Percentiles rank a stretch among this genome's conserved stretches.
Evolutionary conservation across 2,888 invertebrate genomes (phyloP).

Genomic region (Hypomecis punctinalis): DNA sequence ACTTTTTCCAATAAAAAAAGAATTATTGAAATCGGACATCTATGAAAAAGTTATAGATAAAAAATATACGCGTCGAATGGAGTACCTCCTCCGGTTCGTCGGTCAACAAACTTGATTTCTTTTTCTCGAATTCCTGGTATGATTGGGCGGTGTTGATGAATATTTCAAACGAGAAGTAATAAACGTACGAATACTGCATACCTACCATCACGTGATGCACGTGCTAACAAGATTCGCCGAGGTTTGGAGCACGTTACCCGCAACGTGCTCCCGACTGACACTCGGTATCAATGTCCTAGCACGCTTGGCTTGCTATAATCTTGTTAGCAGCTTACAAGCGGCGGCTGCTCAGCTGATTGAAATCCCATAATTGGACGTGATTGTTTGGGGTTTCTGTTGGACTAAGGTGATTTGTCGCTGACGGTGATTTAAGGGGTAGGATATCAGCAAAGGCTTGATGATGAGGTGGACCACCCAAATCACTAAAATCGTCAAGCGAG

Average conservation of each 20-base stretch:
- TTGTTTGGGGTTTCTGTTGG: conserved; percentile 4
- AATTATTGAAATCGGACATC: no score
- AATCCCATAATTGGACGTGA: conserved; percentile 18
- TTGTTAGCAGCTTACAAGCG: conserved; percentile 12
- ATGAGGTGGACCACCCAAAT: no score
- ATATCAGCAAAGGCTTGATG: background rate
- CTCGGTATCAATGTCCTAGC: conserved; percentile 2
- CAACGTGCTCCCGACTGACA: conserved; percentile 14
- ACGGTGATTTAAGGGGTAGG: background rate
- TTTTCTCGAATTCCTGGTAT: no score
- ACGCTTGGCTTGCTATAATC: conserved; percentile 13
- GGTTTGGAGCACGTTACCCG: conserved; percentile 12
- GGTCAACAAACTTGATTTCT: no score
- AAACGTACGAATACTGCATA: background rate
- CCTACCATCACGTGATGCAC: conserved; percentile 13
- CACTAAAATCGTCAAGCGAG: no score
- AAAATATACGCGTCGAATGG: no score
- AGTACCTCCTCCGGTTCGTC: no score
- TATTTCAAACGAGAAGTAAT: background rate
- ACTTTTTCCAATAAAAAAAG: no score
- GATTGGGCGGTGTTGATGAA: no score
- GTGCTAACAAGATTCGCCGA: conserved; percentile 23
- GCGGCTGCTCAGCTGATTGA: conserved; percentile 5
- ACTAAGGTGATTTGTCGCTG: background rate
- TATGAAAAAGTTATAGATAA: no score